Conservation (phyloP, 2,888 invertebrate species). For the Pseudococcus longispinus region DNA sequence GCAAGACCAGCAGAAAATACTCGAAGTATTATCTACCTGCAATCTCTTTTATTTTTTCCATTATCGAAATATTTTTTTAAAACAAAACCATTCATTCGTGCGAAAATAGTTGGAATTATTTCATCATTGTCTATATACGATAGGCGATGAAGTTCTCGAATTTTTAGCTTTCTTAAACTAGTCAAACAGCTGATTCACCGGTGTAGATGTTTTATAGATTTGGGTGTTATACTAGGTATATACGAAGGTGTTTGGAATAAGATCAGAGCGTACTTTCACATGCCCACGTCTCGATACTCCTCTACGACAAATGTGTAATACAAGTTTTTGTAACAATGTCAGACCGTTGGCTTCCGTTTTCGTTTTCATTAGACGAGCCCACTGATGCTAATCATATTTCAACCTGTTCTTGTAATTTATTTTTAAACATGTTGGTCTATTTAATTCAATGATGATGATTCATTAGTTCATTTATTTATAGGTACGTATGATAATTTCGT, state of each 20-base stretch:
- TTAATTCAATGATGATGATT: neutral
- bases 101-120: constrained; percentile 1
- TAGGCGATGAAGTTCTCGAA: neutral
- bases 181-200: constrained; percentile 9
- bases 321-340: constrained; percentile 39
- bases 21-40: neutral
- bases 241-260: constrained; percentile 29
- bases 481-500: neutral
- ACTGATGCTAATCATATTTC: neutral
- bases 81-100: neutral
- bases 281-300: constrained; percentile 5
- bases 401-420: constrained; percentile 18
- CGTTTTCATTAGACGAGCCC: neutral
- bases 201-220: neutral
- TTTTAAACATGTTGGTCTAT: neutral
- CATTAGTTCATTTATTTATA: neutral
- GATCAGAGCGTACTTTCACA: constrained; percentile 21
- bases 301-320: constrained; percentile 7
- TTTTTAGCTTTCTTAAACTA: constrained; percentile 28
- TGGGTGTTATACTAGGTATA: neutral
- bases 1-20: neutral
- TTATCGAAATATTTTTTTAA: neutral
- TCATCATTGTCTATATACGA: constrained; percentile 3
- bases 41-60: neutral
- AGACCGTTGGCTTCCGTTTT: constrained; percentile 19